These are phyloP conservation scores for Hypsibius dujardini DNA, from an alignment of 1,140 invertebrate genomes.

Conservation along the genomic window DNA sequence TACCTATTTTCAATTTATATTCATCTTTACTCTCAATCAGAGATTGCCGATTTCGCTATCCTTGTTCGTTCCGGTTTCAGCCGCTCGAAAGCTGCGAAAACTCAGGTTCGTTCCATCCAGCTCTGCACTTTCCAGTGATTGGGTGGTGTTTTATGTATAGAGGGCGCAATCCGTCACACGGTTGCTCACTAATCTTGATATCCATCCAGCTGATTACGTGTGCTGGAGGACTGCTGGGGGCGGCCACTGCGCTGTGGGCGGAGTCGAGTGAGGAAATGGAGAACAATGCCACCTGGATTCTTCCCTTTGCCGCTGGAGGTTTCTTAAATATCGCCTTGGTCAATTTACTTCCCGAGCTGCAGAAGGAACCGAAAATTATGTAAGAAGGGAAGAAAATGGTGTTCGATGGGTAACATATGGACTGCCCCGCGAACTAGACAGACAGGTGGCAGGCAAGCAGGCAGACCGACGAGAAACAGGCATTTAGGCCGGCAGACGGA, in stretches of 20 bases:
- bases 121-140: not conserved
- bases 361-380: slow-evolving; percentile 53
- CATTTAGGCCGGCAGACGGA: no score
- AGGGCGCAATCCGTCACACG: not conserved
- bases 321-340: slow-evolving; percentile 89
- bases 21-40: slow-evolving; percentile 20
- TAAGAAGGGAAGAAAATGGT: slow-evolving; percentile 27
- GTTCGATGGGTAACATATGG: no score
- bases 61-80: slow-evolving; percentile 48
- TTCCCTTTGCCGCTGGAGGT: slow-evolving; percentile 85
- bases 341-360: slow-evolving; percentile 72
- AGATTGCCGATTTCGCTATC: slow-evolving; percentile 36
- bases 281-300: slow-evolving; percentile 53
- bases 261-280: slow-evolving; percentile 39
- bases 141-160: slow-evolving; percentile 1
- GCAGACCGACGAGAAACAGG: no score
- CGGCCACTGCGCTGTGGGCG: slow-evolving; percentile 59
- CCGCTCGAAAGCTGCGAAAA: slow-evolving; percentile 75
- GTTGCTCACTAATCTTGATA: not conserved
- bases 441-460: no score
- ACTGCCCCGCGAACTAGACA: no score
- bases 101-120: slow-evolving; percentile 38
- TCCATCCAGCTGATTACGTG: slow-evolving; percentile 55
- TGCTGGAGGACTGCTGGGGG: slow-evolving; percentile 63
- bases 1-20: not conserved